Evolutionary conservation across 2,888 invertebrate genomes (phyloP).

Genomic region (Parnassius glacialis): DNA sequence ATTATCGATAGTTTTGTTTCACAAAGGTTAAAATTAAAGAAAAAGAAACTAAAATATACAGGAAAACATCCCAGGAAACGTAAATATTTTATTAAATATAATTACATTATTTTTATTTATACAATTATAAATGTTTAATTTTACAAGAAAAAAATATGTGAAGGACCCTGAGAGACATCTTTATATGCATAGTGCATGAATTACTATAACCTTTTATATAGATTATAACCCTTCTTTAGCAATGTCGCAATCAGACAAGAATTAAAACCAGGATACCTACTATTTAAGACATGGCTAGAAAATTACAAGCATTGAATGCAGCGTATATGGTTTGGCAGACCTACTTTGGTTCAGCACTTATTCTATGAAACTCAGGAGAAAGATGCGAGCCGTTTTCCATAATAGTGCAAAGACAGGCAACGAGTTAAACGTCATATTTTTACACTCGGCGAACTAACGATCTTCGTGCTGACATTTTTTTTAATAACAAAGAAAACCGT

Average conservation of each 20-base stretch:
- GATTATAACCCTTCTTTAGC: neutral
- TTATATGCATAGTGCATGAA: too few relatives aligned
- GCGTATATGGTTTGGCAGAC: slow-evolving; percentile 5
- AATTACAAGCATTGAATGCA: slow-evolving; percentile 7
- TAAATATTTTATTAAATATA: too few relatives aligned
- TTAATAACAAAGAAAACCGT: too few relatives aligned
- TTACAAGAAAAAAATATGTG: too few relatives aligned
- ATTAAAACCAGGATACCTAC: neutral
- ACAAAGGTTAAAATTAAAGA: too few relatives aligned
- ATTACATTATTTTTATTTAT: too few relatives aligned
- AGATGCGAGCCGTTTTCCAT: slow-evolving; percentile 13
- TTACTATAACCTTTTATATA: too few relatives aligned
- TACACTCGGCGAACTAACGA: neutral
- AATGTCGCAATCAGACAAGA: neutral
- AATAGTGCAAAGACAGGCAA: slow-evolving; percentile 5
- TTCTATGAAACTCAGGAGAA: slow-evolving; percentile 7
- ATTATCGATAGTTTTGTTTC: too few relatives aligned
- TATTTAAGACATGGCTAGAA: slow-evolving; percentile 1
- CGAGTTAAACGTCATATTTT: neutral
- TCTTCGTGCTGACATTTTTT: neutral
- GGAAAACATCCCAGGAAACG: too few relatives aligned
- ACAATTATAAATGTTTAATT: too few relatives aligned
- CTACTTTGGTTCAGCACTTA: slow-evolving; percentile 1
- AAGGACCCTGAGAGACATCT: too few relatives aligned
- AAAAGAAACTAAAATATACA: too few relatives aligned